Base-by-base conservation (phyloP, 2,113 vertebrate species). In the Meriones unguiculatus region DNA sequence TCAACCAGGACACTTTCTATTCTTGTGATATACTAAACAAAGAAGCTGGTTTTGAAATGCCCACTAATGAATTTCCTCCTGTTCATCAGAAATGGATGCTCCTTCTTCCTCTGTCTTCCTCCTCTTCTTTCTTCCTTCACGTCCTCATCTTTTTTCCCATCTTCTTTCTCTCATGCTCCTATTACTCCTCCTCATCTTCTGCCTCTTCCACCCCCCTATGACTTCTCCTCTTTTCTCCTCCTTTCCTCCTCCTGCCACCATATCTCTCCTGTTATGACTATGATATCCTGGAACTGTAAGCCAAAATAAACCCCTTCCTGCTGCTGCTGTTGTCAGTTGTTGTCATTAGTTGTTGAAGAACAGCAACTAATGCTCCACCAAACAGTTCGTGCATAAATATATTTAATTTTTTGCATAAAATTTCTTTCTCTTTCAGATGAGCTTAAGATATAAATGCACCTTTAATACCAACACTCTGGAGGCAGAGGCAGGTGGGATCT, bases 11-110 rank as follows among this genome's bases (percentile, higher is more conserved):
- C 57, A 30, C 13, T 50, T 80, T 76, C 89, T 87, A n/a, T 46
- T 32, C 11, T 17, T 35, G 14, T 28, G n/a, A 59, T 30, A 69
- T 35, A 28, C 11, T 0, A 0, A 41, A 89, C 0, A 2, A 81
- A 70, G 85, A 89, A 72, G 67, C 78, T 65, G 28, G 75, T 76
- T 75, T 22, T 75, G 87, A 93, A 90, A 86, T 32, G n/a, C 50
- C 52, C 20, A 2, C 62, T 28, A 38, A 28, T 18, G 69, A 54
- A 32, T 32, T 87, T 94, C 93, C 85, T 85, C 57, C 54, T 41
- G 30, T 59, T 65, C 32, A 32, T 62, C 78, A 6, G 30, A 41
- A 4, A 38, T 5, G 35, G 10, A 65, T 20, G 38, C 4, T 35
- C 13, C 20, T 24, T 18, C 65, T 52, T 64, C 18, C 46, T 30